A percentile compares a stretch with the other conserved stretches of the same genome.
phyloP scores from a whole-genome alignment of 2,113 vertebrate genomes.

The Argyrosomus japonicus region DNA sequence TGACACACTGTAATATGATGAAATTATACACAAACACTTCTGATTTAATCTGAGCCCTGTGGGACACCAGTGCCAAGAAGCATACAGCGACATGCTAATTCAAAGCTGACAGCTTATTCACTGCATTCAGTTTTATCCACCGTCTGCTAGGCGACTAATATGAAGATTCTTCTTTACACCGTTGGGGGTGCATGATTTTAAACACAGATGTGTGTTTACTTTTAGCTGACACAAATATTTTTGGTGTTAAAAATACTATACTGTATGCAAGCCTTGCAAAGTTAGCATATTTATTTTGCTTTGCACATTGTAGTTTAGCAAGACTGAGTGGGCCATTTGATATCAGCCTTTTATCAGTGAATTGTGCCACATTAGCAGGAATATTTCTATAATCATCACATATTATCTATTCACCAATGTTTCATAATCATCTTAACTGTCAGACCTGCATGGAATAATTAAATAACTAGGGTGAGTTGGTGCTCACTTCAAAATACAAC shows the following conservation, averaged over 20 bases:
- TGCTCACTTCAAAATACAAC: neutral
- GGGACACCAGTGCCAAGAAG: constrained; percentile 61
- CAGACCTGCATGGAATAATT: no score
- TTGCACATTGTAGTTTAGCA: neutral
- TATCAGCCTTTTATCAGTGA: neutral
- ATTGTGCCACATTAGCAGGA: neutral
- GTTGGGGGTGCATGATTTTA: neutral
- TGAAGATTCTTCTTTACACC: neutral
- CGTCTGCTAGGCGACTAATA: neutral
- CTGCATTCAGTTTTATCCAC: constrained; percentile 8
- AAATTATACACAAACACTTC: constrained; percentile 70
- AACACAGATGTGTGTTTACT: neutral
- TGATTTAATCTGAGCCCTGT: constrained; percentile 62
- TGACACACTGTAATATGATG: constrained; percentile 75
- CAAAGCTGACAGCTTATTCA: constrained; percentile 52
- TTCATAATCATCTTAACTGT: neutral
- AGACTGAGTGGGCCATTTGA: neutral
- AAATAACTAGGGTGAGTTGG: neutral
- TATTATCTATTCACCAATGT: neutral
- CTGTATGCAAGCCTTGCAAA: neutral
- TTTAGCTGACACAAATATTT: neutral
- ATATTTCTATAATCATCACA: neutral
- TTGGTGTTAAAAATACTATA: neutral
- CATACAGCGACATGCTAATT: constrained; percentile 63
- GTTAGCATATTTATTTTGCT: neutral